Conservation (phyloP, 2,113 vertebrate species). For the Propithecus coquereli region DNA sequence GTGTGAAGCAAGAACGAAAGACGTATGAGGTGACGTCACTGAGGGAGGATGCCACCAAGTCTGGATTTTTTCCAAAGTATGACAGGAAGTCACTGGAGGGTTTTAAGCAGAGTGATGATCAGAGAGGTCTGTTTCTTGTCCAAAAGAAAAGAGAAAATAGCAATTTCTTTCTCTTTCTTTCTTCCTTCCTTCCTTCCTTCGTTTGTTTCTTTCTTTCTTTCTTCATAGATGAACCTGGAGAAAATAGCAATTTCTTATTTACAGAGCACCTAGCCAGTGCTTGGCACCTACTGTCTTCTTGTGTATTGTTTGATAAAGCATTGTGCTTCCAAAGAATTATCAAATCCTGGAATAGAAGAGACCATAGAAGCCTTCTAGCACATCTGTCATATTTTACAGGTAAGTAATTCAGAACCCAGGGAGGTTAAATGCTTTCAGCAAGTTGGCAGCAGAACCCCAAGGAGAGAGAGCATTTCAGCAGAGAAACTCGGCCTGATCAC, state of each 20-base stretch:
- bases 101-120: background rate
- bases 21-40: background rate
- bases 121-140: background rate
- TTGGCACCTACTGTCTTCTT: background rate
- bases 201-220: no score
- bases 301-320: background rate
- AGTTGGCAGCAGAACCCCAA: background rate
- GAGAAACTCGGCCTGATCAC: background rate
- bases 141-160: background rate
- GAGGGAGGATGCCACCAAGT: background rate
- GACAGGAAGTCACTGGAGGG: background rate
- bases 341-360: background rate
- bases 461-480: background rate
- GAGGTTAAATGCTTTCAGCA: background rate
- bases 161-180: background rate
- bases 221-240: no score
- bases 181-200: no score
- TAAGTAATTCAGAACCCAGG: background rate
- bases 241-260: background rate
- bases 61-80: constrained; percentile 5
- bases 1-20: background rate
- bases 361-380: background rate
- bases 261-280: background rate
- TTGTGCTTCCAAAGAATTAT: background rate
- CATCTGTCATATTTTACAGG: background rate